Base-by-base conservation (phyloP, 2,113 vertebrate species). In the Accipiter virgatus region DNA sequence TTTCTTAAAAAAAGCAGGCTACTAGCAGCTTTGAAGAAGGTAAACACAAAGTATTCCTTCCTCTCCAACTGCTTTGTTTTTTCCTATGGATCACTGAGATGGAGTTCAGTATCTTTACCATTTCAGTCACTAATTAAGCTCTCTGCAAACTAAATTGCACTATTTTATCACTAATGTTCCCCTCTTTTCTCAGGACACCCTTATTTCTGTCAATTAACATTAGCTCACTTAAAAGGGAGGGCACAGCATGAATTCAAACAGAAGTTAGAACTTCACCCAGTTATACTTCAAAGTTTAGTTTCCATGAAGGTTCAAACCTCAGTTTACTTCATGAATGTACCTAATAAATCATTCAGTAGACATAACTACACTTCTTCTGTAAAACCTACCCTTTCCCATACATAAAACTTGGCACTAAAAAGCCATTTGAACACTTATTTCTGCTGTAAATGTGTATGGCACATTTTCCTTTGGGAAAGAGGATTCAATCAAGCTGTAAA, bases 61-160 rank as follows among this genome's bases (percentile, higher is more conserved):
- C 55, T 71, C 59, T 65, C 47, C 50, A 81, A 23, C 10, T 7
- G 11, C 53, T 87, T 29, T 52, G 9, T 23, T 77, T 68, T 66
- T 50, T 42, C 23, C n/a, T 16, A 11, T 1, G 6, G 50, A 53
- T 47, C 40, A 25, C 34, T 0, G 1, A 63, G 38, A 38, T 5
- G 17, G 27, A 81, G 40, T 32, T 85, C 23, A 21, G 43, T 10
- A 36, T 47, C 56, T 88, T 50, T 19, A 91, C 31, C 18, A 11
- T 38, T 72, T 59, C 27, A 32, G 79, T 13, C 59, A 59, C 27
- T 56, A 79, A 81, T 61, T 38, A 61, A 88, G 75, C 55, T 55
- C 55, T 34, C 80, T 61, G n/a, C 36, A 70, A 86, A 58, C 34
- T 17, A 4, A 65, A 31, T 2, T 53, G 38, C 7, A 6, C 18